These are phyloP conservation scores for Fistularia commersonii DNA, from an alignment of 2,797 vertebrate species.

Conservation along the genomic window DNA sequence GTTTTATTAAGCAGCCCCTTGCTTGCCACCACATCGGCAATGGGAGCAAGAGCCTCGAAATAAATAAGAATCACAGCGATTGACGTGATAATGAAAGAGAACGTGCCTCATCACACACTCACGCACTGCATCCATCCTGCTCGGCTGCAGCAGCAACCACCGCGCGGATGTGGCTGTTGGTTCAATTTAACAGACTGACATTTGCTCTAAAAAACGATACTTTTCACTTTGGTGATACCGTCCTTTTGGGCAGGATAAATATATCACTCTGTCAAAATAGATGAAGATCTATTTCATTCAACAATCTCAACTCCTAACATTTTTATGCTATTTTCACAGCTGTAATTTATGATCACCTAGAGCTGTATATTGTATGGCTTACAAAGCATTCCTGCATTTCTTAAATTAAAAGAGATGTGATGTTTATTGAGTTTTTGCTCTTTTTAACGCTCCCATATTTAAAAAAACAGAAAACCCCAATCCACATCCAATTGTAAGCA, in stretches of 20 bases:
- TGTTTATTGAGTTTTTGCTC: too few relatives aligned
- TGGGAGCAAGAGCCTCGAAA: constrained; percentile 30
- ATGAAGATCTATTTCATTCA: neutral
- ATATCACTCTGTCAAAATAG: neutral
- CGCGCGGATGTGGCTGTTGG: neutral
- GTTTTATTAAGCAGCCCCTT: neutral
- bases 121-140: constrained; percentile 2
- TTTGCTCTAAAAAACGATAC: constrained; percentile 1
- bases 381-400: too few relatives aligned
- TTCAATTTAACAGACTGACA: constrained; percentile 1
- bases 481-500: too few relatives aligned
- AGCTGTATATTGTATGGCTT: too few relatives aligned
- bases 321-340: neutral
- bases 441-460: too few relatives aligned
- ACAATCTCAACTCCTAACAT: neutral
- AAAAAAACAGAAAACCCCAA: too few relatives aligned
- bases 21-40: constrained; percentile 20
- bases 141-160: constrained; percentile 1
- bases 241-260: constrained; percentile 2
- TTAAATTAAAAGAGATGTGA: too few relatives aligned
- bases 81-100: constrained; percentile 21
- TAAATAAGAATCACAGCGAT: constrained; percentile 26
- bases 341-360: too few relatives aligned
- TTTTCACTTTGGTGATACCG: constrained; percentile 5
- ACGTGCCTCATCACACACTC: constrained; percentile 9